Conservation (phyloP, 2,888 invertebrate genomes). For the Apamea sordens region DNA sequence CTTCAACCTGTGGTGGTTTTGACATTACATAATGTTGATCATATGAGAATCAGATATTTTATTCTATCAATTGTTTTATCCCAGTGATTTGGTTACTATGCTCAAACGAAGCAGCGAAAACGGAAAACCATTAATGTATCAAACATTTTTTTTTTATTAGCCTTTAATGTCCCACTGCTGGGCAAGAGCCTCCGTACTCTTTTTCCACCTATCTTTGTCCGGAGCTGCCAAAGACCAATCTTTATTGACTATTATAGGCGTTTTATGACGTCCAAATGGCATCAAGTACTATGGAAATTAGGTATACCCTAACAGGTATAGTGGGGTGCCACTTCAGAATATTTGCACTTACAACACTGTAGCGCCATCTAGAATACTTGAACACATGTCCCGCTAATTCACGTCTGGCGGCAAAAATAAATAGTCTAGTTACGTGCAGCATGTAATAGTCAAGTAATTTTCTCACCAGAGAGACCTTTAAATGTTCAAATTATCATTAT, state of each 20-base stretch:
- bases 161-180: no score
- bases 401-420: constrained; percentile 37
- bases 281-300: constrained; percentile 20
- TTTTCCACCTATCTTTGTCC: background rate
- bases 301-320: background rate
- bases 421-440: constrained; percentile 36
- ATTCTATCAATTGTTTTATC: background rate
- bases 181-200: background rate
- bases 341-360: constrained; percentile 21
- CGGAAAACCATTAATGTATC: background rate
- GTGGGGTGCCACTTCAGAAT: constrained; percentile 14
- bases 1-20: background rate
- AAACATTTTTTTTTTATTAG: background rate
- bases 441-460: constrained; percentile 51
- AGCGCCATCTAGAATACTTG: constrained; percentile 26
- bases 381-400: constrained; percentile 42
- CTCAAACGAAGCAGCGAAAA: background rate
- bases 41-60: background rate
- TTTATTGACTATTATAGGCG: background rate
- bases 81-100: background rate
- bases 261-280: background rate
- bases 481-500: constrained; percentile 51
- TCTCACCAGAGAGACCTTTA: constrained; percentile 51
- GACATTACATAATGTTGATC: background rate
- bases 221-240: background rate